These are phyloP conservation scores for Burhinus bistriatus DNA, from an alignment of 2,113 vertebrate species.

Conservation along the genomic window DNA sequence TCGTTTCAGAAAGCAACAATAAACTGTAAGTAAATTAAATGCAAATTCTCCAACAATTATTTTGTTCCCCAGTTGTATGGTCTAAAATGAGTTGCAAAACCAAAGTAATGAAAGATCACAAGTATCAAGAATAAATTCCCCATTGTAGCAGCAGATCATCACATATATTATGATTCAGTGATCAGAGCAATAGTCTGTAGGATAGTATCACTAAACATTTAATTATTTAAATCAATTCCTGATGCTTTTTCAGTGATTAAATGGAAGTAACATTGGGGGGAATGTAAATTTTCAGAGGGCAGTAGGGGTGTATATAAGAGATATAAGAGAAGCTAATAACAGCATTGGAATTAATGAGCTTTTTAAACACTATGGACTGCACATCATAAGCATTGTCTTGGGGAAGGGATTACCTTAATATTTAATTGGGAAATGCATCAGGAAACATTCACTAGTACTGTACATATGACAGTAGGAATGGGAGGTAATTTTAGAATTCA, in stretches of 20 bases:
- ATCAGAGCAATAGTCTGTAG: not conserved
- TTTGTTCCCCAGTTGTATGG: not conserved
- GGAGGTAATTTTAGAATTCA: not conserved
- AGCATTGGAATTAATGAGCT: not conserved
- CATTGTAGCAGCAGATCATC: not conserved
- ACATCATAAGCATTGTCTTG: not conserved
- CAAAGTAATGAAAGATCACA: not conserved
- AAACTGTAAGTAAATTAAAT: slow-evolving; percentile 74
- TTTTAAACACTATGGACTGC: not conserved
- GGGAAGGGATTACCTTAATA: not conserved
- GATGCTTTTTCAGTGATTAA: not conserved
- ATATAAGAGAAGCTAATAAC: not conserved
- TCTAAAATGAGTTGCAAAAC: not conserved
- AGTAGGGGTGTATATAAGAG: not conserved
- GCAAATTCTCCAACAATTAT: not conserved
- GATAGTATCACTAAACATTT: not conserved
- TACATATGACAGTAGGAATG: not conserved
- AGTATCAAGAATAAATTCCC: not conserved
- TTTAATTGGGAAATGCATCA: not conserved
- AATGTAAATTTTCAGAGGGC: not conserved
- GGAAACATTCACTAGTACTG: not conserved
- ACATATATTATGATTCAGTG: not conserved
- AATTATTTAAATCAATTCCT: not conserved
- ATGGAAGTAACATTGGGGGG: not conserved
- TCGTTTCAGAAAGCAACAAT: slow-evolving; percentile 70